Percentiles rank a stretch among this genome's conserved stretches.
These are phyloP conservation scores for Glomeris maerens DNA, from an alignment of 1,140 invertebrate genomes.

Conservation along the genomic window DNA sequence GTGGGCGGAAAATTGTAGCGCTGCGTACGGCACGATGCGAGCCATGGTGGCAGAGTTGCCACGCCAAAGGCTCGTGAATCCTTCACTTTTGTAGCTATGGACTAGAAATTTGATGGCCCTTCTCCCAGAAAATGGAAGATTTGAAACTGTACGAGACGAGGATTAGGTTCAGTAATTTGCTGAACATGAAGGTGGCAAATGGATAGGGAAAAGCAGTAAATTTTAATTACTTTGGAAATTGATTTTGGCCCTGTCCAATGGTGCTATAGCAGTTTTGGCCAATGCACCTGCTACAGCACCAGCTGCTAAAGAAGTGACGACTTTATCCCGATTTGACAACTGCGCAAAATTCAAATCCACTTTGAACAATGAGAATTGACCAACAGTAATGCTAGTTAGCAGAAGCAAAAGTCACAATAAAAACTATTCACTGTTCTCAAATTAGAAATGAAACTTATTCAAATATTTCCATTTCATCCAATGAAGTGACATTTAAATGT, in stretches of 20 bases:
- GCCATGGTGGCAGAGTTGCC: slow-evolving; percentile 98
- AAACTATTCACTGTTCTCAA: no score
- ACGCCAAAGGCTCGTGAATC: slow-evolving; percentile 73
- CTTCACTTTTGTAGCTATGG: slow-evolving; percentile 52
- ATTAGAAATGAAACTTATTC: no score
- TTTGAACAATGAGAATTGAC: no score
- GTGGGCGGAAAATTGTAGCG: slow-evolving; percentile 91
- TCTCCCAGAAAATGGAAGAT: slow-evolving; percentile 9
- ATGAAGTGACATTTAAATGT: no score
- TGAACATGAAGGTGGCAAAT: slow-evolving; percentile 10
- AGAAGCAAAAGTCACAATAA: no score
- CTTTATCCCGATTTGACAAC: slow-evolving; percentile 5
- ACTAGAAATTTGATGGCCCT: slow-evolving; percentile 33
- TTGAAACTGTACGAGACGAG: slow-evolving; percentile 6
- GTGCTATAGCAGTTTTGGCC: slow-evolving; percentile 92
- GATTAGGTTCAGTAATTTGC: slow-evolving; percentile 3
- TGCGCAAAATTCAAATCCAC: no score
- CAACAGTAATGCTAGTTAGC: no score
- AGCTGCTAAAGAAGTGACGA: slow-evolving; percentile 32
- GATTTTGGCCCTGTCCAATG: slow-evolving; percentile 93
- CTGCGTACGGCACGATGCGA: slow-evolving; percentile 88
- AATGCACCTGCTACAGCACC: slow-evolving; percentile 83
- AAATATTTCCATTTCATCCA: no score
- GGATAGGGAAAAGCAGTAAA: neutral
- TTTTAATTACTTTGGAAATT: slow-evolving; percentile 70